Evolutionary conservation across 2,113 vertebrate genomes (phyloP).

Genomic region (Mionectes macconnelli): DNA sequence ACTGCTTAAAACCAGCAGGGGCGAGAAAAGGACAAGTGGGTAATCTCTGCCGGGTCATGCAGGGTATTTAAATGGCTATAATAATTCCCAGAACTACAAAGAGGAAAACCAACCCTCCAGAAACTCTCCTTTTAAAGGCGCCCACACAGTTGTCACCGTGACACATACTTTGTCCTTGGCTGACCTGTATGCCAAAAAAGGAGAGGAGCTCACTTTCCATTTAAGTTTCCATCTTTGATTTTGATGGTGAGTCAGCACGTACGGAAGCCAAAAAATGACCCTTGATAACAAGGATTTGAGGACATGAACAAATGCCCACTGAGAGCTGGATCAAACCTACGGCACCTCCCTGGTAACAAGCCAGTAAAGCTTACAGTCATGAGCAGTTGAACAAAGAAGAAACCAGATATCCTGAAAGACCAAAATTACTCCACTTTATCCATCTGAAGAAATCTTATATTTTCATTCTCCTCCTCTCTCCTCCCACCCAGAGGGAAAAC

Average conservation of each 20-base stretch:
- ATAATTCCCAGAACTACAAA: neutral
- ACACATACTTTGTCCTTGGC: rapidly evolving
- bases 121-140: neutral
- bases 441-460: neutral
- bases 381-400: neutral
- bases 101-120: neutral
- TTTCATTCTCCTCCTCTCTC: neutral
- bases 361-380: neutral
- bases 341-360: neutral
- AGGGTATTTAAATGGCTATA: neutral
- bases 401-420: neutral
- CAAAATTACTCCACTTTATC: neutral
- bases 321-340: neutral
- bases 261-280: rapidly evolving
- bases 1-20: neutral
- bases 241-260: neutral
- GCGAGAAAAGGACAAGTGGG: neutral
- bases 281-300: neutral
- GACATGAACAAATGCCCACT: neutral
- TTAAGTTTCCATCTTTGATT: neutral
- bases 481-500: neutral
- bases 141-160: rapidly evolving
- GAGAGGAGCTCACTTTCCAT: neutral
- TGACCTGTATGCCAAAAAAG: neutral
- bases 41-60: neutral